Conservation (phyloP, 2,113 vertebrate species). For the Sclerurus mexicanus region DNA sequence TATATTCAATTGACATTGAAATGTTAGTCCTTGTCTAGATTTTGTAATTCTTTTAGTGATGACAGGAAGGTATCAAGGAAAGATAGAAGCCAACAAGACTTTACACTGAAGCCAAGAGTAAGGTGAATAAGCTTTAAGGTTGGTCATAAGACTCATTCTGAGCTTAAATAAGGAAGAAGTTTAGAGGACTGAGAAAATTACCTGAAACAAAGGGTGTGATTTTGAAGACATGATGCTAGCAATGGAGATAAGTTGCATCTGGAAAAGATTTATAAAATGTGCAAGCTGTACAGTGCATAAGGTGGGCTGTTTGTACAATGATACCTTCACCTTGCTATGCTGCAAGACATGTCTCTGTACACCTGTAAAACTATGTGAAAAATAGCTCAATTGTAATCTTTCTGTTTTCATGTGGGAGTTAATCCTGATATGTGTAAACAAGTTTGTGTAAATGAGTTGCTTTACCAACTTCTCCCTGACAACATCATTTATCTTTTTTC, state of each 20-base stretch:
- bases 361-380: background rate
- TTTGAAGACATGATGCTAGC: background rate
- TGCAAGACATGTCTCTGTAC: background rate
- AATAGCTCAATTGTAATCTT: background rate
- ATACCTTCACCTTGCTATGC: background rate
- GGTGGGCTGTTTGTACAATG: background rate
- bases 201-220: background rate
- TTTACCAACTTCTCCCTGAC: background rate
- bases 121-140: background rate
- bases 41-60: background rate
- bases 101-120: background rate
- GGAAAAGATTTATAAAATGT: background rate
- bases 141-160: background rate
- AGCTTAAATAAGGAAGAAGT: background rate
- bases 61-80: background rate
- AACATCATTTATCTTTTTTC: background rate
- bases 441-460: background rate
- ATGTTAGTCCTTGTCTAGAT: background rate
- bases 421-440: background rate
- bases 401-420: background rate
- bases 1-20: background rate
- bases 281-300: background rate
- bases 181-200: background rate
- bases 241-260: background rate
- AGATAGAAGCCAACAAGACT: background rate